phyloP scores from a whole-genome alignment of 2,113 vertebrate genomes.

The Pseudolaguvia tuberculata region DNA sequence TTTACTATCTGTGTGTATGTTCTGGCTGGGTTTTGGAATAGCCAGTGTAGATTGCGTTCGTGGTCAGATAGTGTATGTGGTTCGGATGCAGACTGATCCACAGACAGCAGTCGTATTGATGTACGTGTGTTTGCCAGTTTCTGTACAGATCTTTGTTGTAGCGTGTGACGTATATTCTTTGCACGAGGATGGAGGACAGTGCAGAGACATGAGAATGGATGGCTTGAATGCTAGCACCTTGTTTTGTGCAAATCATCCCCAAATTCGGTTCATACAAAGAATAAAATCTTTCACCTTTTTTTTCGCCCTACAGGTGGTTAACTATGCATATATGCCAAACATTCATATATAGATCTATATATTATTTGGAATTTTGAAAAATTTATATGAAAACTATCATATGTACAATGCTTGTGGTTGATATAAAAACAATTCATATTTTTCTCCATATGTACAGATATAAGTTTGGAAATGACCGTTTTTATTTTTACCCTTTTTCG shows the following conservation, averaged over 20 bases:
- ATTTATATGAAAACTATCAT: conserved; percentile 79
- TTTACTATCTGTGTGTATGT: conserved; percentile 3
- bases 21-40: not conserved
- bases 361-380: conserved; percentile 70
- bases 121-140: not conserved
- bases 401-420: conserved; percentile 75
- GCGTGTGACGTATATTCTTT: not conserved
- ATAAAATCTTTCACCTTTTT: conserved; percentile 77
- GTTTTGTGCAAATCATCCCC: conserved; percentile 79
- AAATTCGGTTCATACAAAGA: conserved; percentile 75
- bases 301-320: conserved; percentile 66
- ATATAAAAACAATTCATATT: conserved; percentile 68
- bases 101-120: not conserved
- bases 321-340: conserved; percentile 82
- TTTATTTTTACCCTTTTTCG: conserved; percentile 43
- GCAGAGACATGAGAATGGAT: conserved; percentile 59
- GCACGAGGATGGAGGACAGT: conserved; percentile 20
- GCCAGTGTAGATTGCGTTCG: too few species aligned
- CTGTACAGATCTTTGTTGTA: not conserved
- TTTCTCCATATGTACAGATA: conserved; percentile 69
- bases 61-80: conserved; percentile 6
- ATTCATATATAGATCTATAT: conserved; percentile 79
- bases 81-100: not conserved
- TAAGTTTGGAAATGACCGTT: conserved; percentile 59
- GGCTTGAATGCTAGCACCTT: conserved; percentile 79